Evolutionary conservation across 2,888 invertebrate genomes (phyloP).

Genomic region (Habroteleia sp.): DNA sequence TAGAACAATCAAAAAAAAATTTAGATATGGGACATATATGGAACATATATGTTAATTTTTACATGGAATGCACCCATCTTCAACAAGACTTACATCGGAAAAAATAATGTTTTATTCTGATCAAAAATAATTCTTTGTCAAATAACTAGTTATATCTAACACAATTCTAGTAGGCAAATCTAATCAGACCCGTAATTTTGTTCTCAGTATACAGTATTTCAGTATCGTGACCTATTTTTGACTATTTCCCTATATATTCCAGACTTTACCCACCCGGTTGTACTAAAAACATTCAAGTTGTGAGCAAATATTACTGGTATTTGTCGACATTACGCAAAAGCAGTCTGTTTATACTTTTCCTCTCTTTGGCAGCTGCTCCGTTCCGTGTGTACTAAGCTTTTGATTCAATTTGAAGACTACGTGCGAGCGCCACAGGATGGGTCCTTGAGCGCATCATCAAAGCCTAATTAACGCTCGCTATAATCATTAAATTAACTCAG

Average conservation of each 20-base stretch:
- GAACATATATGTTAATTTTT: no score
- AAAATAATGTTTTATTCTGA: no score
- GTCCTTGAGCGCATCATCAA: constrained; percentile 38
- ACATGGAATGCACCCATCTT: no score
- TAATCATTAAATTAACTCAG: constrained; percentile 42
- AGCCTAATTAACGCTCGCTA: constrained; percentile 34
- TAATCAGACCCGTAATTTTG: constrained; percentile 3
- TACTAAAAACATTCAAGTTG: constrained; percentile 35
- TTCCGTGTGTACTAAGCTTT: constrained; percentile 68
- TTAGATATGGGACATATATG: no score
- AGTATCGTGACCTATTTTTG: constrained; percentile 26
- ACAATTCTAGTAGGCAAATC: neutral
- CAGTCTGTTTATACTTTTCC: constrained; percentile 33
- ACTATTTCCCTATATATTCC: constrained; percentile 10
- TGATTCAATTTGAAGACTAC: constrained; percentile 68
- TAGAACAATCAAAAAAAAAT: no score
- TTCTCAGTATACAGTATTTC: constrained; percentile 18
- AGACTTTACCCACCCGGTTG: constrained; percentile 7
- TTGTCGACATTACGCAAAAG: constrained; percentile 25
- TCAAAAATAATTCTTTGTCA: no score
- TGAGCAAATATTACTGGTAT: constrained; percentile 26
- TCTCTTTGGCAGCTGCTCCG: constrained; percentile 3
- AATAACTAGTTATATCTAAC: neutral
- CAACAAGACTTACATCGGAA: no score
- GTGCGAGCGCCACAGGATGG: constrained; percentile 30